Percentiles rank a stretch among this genome's conserved stretches.
Conservation (phyloP, 2,797 vertebrate species). For the Microchirus variegatus region DNA sequence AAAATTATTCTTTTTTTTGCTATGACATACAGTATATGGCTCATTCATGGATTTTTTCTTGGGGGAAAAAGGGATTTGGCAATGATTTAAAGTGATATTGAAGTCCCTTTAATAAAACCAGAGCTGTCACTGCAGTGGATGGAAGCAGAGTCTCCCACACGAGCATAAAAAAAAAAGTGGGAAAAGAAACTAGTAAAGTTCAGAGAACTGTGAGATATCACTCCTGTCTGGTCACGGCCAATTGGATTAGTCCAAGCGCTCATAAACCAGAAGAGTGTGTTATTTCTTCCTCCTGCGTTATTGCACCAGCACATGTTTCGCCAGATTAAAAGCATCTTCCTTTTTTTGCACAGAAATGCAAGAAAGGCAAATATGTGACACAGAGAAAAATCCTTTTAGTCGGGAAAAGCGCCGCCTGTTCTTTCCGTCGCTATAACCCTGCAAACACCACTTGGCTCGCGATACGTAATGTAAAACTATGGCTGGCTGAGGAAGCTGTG, state of each 20-base stretch:
- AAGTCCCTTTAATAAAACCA: slow-evolving; percentile 61
- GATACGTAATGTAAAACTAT: slow-evolving; percentile 62
- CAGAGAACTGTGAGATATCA: slow-evolving; percentile 60
- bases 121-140: slow-evolving; percentile 57
- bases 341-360: slow-evolving; percentile 42
- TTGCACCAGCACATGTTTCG: slow-evolving; percentile 42
- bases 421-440: slow-evolving; percentile 53
- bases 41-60: slow-evolving; percentile 24
- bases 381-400: slow-evolving; percentile 52
- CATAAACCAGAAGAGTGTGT: slow-evolving; percentile 55
- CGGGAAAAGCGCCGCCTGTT: slow-evolving; percentile 42
- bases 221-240: slow-evolving; percentile 61
- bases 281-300: slow-evolving; percentile 53
- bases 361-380: slow-evolving; percentile 51
- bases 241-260: slow-evolving; percentile 76
- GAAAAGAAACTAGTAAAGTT: slow-evolving; percentile 15
- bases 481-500: slow-evolving; percentile 41
- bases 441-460: slow-evolving; percentile 50
- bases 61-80: slow-evolving; percentile 35
- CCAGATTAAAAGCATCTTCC: slow-evolving; percentile 65
- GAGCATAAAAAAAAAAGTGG: slow-evolving; percentile 45
- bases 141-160: slow-evolving; percentile 52
- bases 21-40: too few relatives aligned
- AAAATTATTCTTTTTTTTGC: slow-evolving; percentile 16
- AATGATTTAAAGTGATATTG: slow-evolving; percentile 66